Evolutionary conservation across 2,797 vertebrate genomes (phyloP), one percentile per base, ranked within the genome.

Genomic region (Sarcoramphus papa): DNA sequence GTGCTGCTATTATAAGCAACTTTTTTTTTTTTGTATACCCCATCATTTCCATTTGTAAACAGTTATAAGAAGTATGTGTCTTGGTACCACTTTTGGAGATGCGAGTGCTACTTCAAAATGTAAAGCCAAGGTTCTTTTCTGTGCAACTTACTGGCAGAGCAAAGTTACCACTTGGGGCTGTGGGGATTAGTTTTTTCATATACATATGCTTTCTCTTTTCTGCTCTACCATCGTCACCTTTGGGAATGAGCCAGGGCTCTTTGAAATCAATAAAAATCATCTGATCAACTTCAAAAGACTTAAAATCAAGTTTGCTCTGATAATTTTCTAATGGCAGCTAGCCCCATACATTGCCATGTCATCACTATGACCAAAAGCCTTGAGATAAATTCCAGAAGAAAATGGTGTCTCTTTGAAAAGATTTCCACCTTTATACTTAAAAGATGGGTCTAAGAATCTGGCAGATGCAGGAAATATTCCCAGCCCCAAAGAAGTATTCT

Each of bases 21-120:
- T 68, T 20, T 20, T 54, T 5, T 30, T 43, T 54, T 74, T 69
- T 93, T 88, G 70, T 23, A 75, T 62, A 95, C 22, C 15, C 3
- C 47, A 75, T 92, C 69, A 93, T 92, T 95, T 90, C 24, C 62
- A 85, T 73, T 94, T 79, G 43, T 69, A 89, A 90, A 82, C 41
- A 72, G 63, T 63, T 91, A 79, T 2, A 90, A 92, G 64, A 87
- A 92, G 25, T 64, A 85, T 30, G 30, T 84, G 40, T 67, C 62
- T 81, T 78, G 54, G 33, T 94, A 86, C 35, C 43, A 67, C 35
- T 92, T 96, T 83, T 81, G 48, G 83, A 95, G 59, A 86, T 63
- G 54, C 2, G 9, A 93, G 10, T 79, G 47, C 80, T 95, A 45
- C 93, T 95, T 95, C 67, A 65, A 84, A 92, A 75, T 23, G 16